These are phyloP conservation scores for Acomys russatus DNA, from an alignment of 2,797 vertebrate species.

Conservation along the genomic window DNA sequence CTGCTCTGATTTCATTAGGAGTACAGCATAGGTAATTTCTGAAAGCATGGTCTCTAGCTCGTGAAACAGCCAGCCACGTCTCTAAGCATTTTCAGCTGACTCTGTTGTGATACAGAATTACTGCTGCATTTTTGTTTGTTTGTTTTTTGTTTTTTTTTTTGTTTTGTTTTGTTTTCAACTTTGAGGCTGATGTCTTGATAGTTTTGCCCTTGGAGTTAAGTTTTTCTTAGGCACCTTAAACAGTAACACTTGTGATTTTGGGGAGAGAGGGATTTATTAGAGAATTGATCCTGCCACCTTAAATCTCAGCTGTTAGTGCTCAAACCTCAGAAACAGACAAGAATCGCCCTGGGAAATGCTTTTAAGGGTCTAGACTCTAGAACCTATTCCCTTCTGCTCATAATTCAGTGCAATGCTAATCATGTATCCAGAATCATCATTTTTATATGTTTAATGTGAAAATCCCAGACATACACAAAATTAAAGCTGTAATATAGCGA, in stretches of 20 bases:
- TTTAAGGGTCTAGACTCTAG: background rate
- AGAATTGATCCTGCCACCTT: conserved; percentile 31
- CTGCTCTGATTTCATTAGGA: conserved; percentile 78
- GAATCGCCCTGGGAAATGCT: background rate
- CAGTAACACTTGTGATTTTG: background rate
- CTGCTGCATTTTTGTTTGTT: no score
- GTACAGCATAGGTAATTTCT: conserved; percentile 71
- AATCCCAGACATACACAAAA: background rate
- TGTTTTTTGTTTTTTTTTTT: no score
- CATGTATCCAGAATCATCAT: background rate
- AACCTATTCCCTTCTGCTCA: background rate
- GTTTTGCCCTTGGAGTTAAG: conserved; percentile 56
- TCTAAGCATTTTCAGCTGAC: conserved; percentile 11
- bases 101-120: background rate
- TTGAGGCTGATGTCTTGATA: conserved; percentile 53
- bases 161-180: background rate
- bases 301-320: conserved; percentile 17
- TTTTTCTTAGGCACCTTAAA: conserved; percentile 10
- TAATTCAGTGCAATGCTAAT: background rate
- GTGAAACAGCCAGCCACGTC: conserved; percentile 51
- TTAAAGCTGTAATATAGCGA: background rate
- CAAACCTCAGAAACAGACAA: background rate
- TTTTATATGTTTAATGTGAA: background rate
- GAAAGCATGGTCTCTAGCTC: conserved; percentile 58
- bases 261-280: conserved; percentile 18